Evolutionary conservation across 2,888 invertebrate species (phyloP).

Genomic region (Merodon equestris): DNA sequence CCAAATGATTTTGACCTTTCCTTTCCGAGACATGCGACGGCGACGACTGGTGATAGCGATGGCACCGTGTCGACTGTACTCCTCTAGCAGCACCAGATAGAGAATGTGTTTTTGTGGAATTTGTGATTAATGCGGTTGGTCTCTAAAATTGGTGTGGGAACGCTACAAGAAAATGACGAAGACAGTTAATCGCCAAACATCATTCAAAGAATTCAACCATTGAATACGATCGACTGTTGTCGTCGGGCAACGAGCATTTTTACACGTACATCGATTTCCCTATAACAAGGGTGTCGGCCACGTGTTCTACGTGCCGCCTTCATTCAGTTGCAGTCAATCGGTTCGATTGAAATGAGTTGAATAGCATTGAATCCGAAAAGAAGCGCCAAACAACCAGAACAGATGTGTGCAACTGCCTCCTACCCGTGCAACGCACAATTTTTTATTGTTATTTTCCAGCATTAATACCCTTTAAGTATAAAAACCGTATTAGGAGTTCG

Average conservation of each 20-base stretch:
- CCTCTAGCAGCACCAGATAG: slow-evolving; percentile 12
- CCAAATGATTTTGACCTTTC: too few species aligned
- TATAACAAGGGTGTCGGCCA: slow-evolving; percentile 19
- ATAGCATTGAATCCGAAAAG: too few species aligned
- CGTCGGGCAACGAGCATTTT: slow-evolving; percentile 18
- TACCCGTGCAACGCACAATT: too few species aligned
- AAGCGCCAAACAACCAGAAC: too few species aligned
- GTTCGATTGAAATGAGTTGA: background rate
- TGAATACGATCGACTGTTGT: slow-evolving; percentile 17
- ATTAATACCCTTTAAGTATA: too few species aligned
- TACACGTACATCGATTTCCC: slow-evolving; percentile 4
- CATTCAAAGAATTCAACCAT: slow-evolving; percentile 6
- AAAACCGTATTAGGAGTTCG: too few species aligned
- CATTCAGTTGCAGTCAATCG: slow-evolving; percentile 6
- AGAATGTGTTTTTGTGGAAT: slow-evolving; percentile 35
- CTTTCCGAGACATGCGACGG: too few species aligned
- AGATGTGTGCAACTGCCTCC: too few species aligned
- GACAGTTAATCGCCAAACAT: too few species aligned
- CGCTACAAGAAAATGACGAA: slow-evolving; percentile 12
- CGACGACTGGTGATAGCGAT: too few species aligned
- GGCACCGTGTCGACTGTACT: slow-evolving; percentile 7
- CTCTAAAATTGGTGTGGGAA: slow-evolving; percentile 31
- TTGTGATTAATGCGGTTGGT: slow-evolving; percentile 44
- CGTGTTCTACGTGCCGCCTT: slow-evolving; percentile 32
- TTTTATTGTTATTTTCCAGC: too few species aligned